Evolutionary conservation across 1,140 invertebrate species (phyloP).

Genomic region (Neodiprion lecontei): DNA sequence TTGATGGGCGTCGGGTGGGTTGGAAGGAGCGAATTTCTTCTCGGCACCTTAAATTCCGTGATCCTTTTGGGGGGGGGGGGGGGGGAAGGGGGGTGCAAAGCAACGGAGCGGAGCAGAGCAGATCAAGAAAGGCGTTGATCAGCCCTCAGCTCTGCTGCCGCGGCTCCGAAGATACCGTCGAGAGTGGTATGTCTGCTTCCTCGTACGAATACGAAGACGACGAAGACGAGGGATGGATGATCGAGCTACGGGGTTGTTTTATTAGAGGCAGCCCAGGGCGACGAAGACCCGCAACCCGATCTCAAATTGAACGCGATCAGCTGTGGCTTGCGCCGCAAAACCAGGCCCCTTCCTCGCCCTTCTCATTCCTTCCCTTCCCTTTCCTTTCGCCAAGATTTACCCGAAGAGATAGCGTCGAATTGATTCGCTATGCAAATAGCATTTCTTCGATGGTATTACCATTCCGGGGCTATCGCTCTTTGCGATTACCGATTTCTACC

Average conservation of each 20-base stretch:
- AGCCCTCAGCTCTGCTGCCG: slow-evolving; percentile 15
- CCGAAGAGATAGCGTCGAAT: background rate
- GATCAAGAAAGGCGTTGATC: background rate
- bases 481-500: background rate
- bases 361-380: background rate
- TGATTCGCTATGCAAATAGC: slow-evolving; percentile 7
- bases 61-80: background rate
- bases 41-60: background rate
- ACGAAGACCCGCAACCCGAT: background rate
- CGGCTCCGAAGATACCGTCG: too few species aligned
- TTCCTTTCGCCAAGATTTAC: background rate
- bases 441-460: background rate
- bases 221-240: background rate
- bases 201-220: too few species aligned
- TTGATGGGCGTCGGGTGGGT: background rate
- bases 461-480: background rate
- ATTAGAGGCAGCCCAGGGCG: background rate
- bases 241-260: background rate
- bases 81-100: background rate
- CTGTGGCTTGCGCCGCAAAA: background rate
- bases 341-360: background rate
- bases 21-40: slow-evolving; percentile 21
- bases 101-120: background rate
- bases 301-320: slow-evolving; percentile 4
- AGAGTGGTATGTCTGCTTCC: too few species aligned